Base-by-base conservation (phyloP, 1,140 invertebrate genomes). In the Drosophila tropicalis region DNA sequence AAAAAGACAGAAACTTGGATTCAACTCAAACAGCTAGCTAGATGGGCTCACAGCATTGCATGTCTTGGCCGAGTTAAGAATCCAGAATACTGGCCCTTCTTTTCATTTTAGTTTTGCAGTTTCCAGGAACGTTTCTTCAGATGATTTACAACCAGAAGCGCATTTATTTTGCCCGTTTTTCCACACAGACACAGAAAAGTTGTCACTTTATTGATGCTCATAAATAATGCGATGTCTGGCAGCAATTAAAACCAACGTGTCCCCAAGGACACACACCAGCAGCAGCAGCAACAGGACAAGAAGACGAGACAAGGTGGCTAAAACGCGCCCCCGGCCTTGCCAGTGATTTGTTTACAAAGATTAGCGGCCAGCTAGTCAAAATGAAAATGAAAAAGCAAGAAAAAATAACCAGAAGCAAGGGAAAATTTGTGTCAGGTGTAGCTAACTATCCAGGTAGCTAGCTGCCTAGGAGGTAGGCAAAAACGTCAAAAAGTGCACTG, bases 121-220 rank as follows among this genome's bases (percentile, higher is more conserved):
- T 87, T 86, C 76, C 76, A 65, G 76, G 83, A 86, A 87, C 87
- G 66, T 60, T 70, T 57, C 76, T 70, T 57, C 76, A 67, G 73
- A 87, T 87, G 84, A 87, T 87, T 87, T 87, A 87, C 84, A 81
- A 39, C 73, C 80, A 83, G 84, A 65, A 87, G 83, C 67, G 66
- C 64, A 75, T 87, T 86, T 87, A 68, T 78, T 74, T 67, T 68
- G 60, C 39, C 71, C 55, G 32, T 44, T 75, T 74, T 75, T 41
- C 51, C 36, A 39, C 36, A 39, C 12, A 39, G 10, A 57, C 19
- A 51, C 64, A 68, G 36, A 39, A 13, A 82, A 89, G 84, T 84
- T 87, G 84, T 84, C 81, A 89, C 77, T 89, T 89, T 89, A 89
- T 89, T 89, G 84, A 89, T 84, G 84, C 80, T 84, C 84, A 89